Percentiles rank a stretch among this genome's conserved stretches.
Evolutionary conservation across 2,888 invertebrate species (phyloP).

Genomic region (Scrobipalpa atriplicella): DNA sequence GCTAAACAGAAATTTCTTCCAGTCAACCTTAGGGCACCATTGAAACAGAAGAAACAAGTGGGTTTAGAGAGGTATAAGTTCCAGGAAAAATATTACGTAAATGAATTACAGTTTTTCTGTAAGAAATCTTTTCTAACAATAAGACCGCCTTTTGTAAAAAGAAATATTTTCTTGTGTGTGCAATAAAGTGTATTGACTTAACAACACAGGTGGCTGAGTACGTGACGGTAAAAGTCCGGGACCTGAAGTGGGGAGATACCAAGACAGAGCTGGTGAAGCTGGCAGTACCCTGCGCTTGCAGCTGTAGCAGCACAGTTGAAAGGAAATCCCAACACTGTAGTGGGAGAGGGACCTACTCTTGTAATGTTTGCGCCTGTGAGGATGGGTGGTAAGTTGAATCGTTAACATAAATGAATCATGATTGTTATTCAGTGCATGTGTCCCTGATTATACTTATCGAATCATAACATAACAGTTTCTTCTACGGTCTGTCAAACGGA

Average conservation of each 20-base stretch:
- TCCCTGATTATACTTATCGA: constrained; percentile 1
- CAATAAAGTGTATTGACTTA: too few species aligned
- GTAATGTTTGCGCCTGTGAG: constrained; percentile 85
- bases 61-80: too few species aligned
- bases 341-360: constrained; percentile 78
- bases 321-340: constrained; percentile 67
- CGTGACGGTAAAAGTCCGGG: constrained; percentile 44
- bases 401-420: too few species aligned
- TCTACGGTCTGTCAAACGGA: background rate
- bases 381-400: constrained; percentile 57
- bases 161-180: too few species aligned
- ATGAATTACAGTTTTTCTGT: too few species aligned
- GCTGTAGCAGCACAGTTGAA: constrained; percentile 54
- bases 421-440: constrained; percentile 1
- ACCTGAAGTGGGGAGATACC: constrained; percentile 30
- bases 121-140: too few species aligned
- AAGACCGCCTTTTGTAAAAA: too few species aligned
- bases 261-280: background rate
- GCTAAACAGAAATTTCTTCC: too few species aligned
- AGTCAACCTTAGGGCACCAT: too few species aligned
- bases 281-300: constrained; percentile 65
- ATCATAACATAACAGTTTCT: background rate
- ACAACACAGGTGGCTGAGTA: constrained; percentile 45
- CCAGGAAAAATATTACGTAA: too few species aligned
- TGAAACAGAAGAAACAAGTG: too few species aligned